Evolutionary conservation across 2,113 vertebrate species (phyloP), one percentile per base, ranked within the genome.

Genomic region (Potamarius usumacintae): DNA sequence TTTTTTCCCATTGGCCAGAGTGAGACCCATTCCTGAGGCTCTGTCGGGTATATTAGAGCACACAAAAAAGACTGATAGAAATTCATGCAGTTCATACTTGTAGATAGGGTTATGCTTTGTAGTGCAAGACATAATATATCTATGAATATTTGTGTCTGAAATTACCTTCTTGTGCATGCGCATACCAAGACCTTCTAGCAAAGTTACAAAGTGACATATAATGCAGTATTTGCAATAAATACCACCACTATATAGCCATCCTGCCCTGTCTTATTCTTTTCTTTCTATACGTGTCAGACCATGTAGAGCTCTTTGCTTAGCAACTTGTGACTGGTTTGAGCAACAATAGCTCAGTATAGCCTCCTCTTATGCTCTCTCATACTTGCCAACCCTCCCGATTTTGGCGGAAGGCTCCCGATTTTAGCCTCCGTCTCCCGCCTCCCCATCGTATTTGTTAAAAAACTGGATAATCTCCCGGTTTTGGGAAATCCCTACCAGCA

Each of bases 41-140:
- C 60, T 25, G 86, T 62, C 48, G 86, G 30, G 50, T 84, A 42
- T 58, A 60, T 85, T 50, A 63, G 22, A 52, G 55, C 57, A 27
- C 34, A 50, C 27, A 52, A 14, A 65, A 30, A 86, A 11, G 62
- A 63, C 63, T 62, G 14, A 85, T 20, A 27, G 58, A 78, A 63
- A 22, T 85, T 78, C 20, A 80, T 55, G 27, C 25, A 27, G 42
- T 30, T 76, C 58, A 48, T 58, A 76, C 69, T 53, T 48, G 83
- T 27, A 48, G 71, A 60, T 78, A 9, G 22, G 58, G 34, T 50
- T 63, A 58, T 85, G 67, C 9, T 74, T 71, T n/a, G 25, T 69
- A 53, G 12, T 72, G 65, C 83, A 72, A n/a, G 30, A 48, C 20
- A 58, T 74, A 48, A 22, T 74, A 53, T 74, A 69, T 58, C 18